Evolutionary conservation across 2,113 vertebrate genomes (phyloP).

Genomic region (Catharus bicknelli): DNA sequence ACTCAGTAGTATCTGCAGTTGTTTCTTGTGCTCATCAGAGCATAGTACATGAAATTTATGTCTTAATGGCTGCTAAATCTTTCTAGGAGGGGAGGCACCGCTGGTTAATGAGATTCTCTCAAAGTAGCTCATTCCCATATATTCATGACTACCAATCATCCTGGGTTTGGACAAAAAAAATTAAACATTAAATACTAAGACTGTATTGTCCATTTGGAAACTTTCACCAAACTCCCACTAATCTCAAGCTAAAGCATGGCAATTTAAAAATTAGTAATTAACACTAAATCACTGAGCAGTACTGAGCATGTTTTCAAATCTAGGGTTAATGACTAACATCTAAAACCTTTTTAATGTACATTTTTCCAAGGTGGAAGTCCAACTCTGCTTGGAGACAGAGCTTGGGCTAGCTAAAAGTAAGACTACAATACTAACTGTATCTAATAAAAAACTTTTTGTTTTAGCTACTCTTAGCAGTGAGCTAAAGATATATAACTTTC

Average conservation of each 20-base stretch:
- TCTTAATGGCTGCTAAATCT: constrained; percentile 59
- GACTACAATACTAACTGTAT: not conserved
- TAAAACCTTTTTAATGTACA: not conserved
- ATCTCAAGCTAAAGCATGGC: not conserved
- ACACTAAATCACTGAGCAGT: not conserved
- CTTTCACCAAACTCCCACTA: not conserved
- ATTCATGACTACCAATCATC: not conserved
- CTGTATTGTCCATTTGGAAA: not conserved
- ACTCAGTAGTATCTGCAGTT: constrained; percentile 35
- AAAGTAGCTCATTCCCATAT: constrained; percentile 21
- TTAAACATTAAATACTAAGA: not conserved
- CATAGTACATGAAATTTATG: constrained; percentile 45
- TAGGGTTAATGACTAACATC: not conserved
- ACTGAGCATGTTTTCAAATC: not conserved
- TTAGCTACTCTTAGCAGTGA: not conserved
- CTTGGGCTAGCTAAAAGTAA: not conserved
- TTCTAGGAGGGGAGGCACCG: constrained; percentile 5
- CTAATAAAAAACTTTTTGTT: constrained; percentile 2
- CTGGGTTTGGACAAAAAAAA: constrained; percentile 27
- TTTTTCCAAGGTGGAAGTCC: not conserved
- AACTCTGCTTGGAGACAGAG: not conserved
- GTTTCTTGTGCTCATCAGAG: constrained; percentile 49
- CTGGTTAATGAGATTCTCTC: constrained; percentile 21
- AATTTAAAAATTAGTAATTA: not conserved
- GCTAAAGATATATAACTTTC: constrained; percentile 24